Evolutionary conservation across 2,797 vertebrate genomes (phyloP), one percentile per base, ranked within the genome.

Genomic region (Smutsia temminckii): DNA sequence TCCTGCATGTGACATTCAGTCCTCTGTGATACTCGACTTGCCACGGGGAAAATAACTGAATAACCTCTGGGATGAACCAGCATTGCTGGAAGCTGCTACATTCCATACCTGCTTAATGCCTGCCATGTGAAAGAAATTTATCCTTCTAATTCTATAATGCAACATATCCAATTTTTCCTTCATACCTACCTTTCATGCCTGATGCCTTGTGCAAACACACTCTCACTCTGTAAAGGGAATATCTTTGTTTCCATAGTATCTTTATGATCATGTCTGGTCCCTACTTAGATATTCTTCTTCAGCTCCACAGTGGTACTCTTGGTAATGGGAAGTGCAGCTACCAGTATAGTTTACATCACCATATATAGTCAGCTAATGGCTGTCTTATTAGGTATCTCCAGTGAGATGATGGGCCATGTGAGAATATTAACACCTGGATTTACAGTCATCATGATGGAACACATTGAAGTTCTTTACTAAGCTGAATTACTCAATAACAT

Each of bases 301-400:
- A 77, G 93, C 98, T 97, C 96, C 94, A 96, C 92, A 97, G 96
- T 98, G 97, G 85, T 92, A 95, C 97, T 97, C 96, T 97, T 94
- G 91, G 96, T 98, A 98, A 98, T 97, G 97, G 97, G 94, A 98
- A 98, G 97, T 98, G 97, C 97, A 98, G 96, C 98, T 98, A 98
- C 83, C 95, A 95, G 95, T 98, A 98, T 98, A 98, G 98, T 98
- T 99, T 98, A 98, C 98, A 98, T 98, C 99, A 98, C 98, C 98
- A 99, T 99, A 99, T 99, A 99, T 98, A 99, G 99, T 98, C 98
- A 96, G 99, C 98, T 99, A 99, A 99, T 99, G 99, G 99, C 99
- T 98, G 98, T 99, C 99, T 99, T 99, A 99, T 99, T 99, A 99
- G 99, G 99, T 99, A 99, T 99, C 98, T 98, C 98, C 98, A 98